Evolutionary conservation across 2,888 invertebrate genomes (phyloP), one percentile per base, ranked within the genome.

Genomic region (Athalia cordata): DNA sequence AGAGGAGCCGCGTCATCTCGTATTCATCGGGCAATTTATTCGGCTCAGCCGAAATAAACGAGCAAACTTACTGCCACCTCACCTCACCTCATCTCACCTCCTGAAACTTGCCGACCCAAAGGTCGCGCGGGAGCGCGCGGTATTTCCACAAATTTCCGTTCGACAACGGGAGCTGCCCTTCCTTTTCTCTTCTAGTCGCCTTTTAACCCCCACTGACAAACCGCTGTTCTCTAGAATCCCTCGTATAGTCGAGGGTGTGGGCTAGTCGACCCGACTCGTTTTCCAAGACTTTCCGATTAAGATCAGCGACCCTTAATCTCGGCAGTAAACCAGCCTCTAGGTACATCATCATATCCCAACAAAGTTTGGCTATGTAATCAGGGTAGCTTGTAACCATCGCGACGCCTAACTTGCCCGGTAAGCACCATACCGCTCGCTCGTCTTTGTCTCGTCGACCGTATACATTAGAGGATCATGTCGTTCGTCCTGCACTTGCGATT

Each of bases 81-180:
- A 29, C 9, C 64, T 72, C 57, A 47, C 49, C 76, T 65, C 59
- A 43, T 13, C 43, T 68, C 55, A 52, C 77, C 64, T 29, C 68
- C 15, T n/a, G 8, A 5, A 49, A 13, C 57, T 13, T 3, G 45
- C 47, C 77, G 57, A 70, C 77, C 68, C 61, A 49, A 29, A 15
- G 67, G 55, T 52, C 64, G 47, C 64, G 52, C 59, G 11, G 50
- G 57, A 13, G 57, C 15, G 75, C 64, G 67, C 47, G 64, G 78
- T 79, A 80, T 82, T 80, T 80, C 79, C 80, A n/a, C 61, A 75
- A 75, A 75, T 75, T 75, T 75, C 50, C 62, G 74, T 75, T 75
- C 62, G 62, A 62, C 74, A 61, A 55, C 61, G 15, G 13, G 7
- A 61, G 7, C 29, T 29, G 29, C 29, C 29, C 29, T 29, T 29